phyloP scores from a whole-genome alignment of 2,797 vertebrate genomes.

The Coregonus sp. region DNA sequence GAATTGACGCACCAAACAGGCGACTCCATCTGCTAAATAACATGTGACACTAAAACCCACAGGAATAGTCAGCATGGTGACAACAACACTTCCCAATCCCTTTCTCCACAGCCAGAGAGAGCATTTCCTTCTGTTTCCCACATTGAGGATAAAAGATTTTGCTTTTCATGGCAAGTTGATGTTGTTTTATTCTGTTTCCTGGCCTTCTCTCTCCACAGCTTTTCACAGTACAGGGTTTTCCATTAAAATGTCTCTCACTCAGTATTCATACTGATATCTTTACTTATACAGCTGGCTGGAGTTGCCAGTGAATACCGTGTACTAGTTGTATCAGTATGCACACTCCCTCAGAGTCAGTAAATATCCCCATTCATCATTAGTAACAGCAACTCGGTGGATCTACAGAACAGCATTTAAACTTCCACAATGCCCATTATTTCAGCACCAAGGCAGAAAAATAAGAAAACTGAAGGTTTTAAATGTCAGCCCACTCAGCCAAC shows the following conservation, averaged over 20 bases:
- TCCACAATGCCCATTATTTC: constrained; percentile 8
- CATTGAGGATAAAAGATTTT: not conserved
- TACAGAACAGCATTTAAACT: not conserved
- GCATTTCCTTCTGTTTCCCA: not conserved
- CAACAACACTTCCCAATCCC: constrained; percentile 7
- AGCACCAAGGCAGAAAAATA: not conserved
- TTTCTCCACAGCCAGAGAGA: not conserved
- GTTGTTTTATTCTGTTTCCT: not conserved
- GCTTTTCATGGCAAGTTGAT: not conserved
- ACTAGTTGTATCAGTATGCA: not conserved
- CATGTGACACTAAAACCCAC: constrained; percentile 13
- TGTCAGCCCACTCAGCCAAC: not conserved
- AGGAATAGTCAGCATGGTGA: constrained; percentile 24
- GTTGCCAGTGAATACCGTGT: not conserved
- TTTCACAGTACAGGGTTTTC: not conserved
- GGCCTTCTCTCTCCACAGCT: not conserved
- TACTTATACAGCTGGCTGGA: not conserved
- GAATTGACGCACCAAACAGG: constrained; percentile 38
- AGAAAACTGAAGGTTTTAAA: not conserved
- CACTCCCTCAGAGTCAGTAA: not conserved
- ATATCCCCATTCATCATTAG: not conserved
- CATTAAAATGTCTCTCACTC: too few relatives aligned
- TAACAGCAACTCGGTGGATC: not conserved
- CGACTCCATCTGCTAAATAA: constrained; percentile 40
- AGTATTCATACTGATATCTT: not conserved